These are phyloP conservation scores for Synergus laeviventris DNA, from an alignment of 2,888 invertebrate species.

Conservation along the genomic window DNA sequence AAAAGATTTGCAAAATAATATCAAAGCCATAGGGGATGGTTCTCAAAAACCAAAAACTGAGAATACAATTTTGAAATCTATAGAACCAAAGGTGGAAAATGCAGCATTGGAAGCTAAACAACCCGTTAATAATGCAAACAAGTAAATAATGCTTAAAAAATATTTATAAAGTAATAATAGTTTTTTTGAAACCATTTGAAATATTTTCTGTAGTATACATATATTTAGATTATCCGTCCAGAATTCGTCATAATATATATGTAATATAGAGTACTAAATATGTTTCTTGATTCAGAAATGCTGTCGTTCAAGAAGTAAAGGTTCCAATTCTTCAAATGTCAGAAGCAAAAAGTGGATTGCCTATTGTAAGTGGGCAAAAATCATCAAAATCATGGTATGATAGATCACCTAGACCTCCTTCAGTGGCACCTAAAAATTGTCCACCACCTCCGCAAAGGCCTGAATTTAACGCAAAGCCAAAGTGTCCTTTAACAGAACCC, in stretches of 20 bases:
- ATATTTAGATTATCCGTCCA: too few species aligned
- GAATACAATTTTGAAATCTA: not conserved
- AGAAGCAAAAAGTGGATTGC: not conserved
- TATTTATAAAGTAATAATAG: not conserved
- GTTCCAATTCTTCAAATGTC: not conserved
- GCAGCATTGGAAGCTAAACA: not conserved
- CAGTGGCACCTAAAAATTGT: not conserved
- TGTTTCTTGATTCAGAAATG: not conserved
- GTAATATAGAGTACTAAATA: not conserved
- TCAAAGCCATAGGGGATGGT: not conserved
- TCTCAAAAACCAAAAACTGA: not conserved
- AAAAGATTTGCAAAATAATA: not conserved
- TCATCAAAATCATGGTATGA: not conserved
- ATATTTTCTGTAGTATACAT: too few species aligned
- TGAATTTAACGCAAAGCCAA: not conserved
- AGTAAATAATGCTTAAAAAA: not conserved
- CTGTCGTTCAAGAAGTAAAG: not conserved
- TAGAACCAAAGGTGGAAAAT: not conserved
- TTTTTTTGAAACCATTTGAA: too few species aligned
- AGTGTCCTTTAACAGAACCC: not conserved
- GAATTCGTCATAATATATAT: too few species aligned
- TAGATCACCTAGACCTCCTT: not conserved
- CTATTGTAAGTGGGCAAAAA: not conserved
- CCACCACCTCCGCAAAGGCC: not conserved
- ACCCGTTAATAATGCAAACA: not conserved